Conservation (phyloP, 2,797 vertebrate species). For the Acipenser transmontanus region DNA sequence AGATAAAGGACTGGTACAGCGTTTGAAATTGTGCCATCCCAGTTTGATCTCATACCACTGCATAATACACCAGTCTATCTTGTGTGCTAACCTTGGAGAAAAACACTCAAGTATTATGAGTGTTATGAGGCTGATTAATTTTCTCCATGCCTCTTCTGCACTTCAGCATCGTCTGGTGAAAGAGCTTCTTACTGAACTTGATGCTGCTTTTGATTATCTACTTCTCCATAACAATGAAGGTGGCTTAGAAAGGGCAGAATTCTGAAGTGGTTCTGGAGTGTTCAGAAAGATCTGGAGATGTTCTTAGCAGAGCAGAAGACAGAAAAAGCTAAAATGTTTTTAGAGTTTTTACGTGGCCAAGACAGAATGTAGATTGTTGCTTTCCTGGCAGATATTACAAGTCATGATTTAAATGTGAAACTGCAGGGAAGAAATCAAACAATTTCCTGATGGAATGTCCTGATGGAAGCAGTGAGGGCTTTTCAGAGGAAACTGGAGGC, state of each 20-base stretch:
- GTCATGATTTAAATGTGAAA: conserved; percentile 15
- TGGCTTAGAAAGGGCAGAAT: conserved; percentile 17
- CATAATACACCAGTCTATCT: too few species aligned
- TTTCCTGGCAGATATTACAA: conserved; percentile 17
- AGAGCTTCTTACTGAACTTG: too few species aligned
- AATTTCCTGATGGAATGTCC: conserved; percentile 18
- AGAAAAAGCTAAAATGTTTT: neutral
- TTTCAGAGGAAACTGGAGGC: conserved; percentile 12
- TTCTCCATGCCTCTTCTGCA: too few species aligned
- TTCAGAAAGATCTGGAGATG: conserved; percentile 13
- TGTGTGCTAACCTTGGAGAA: too few species aligned
- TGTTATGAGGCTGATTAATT: too few species aligned
- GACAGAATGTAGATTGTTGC: conserved; percentile 15
- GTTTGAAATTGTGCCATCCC: too few species aligned
- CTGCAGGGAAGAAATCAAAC: conserved; percentile 14
- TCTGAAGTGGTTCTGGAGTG: conserved; percentile 11
- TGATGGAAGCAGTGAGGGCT: conserved; percentile 14
- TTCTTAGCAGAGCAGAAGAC: conserved; percentile 10
- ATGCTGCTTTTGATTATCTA: conserved; percentile 13
- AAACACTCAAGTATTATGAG: too few species aligned
- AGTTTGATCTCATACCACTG: too few species aligned
- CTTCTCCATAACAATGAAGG: conserved; percentile 5
- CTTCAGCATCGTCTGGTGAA: too few species aligned
- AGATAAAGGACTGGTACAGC: too few species aligned
- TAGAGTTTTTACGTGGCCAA: conserved; percentile 1